phyloP scores from a whole-genome alignment of 2,113 vertebrate species.

The Uria lomvia region DNA sequence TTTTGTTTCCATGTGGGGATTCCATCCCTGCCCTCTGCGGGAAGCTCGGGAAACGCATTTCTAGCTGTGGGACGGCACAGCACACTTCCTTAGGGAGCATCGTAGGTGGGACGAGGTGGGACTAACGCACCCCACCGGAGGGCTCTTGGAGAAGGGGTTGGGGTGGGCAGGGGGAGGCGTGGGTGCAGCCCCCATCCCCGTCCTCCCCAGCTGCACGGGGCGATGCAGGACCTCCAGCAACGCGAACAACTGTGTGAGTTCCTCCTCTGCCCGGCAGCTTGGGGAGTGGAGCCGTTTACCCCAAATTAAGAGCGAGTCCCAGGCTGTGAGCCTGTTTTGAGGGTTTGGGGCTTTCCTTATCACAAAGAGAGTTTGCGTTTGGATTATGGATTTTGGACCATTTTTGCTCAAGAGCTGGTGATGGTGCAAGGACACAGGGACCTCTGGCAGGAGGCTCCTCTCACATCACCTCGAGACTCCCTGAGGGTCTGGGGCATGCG shows the following conservation, averaged over 20 bases:
- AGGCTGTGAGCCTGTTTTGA: neutral
- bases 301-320: neutral
- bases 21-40: neutral
- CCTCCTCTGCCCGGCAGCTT: neutral
- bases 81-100: neutral
- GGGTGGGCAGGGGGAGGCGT: neutral
- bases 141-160: neutral
- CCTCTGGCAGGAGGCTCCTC: neutral
- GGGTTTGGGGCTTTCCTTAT: neutral
- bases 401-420: neutral
- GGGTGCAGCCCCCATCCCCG: neutral
- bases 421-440: neutral
- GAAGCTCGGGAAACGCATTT: accelerated
- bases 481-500: accelerated
- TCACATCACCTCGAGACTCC: accelerated
- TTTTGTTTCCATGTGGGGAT: neutral
- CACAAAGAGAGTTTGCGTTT: neutral
- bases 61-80: neutral
- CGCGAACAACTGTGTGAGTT: neutral
- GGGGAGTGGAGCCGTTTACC: neutral
- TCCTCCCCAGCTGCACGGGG: neutral
- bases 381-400: neutral
- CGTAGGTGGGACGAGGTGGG: accelerated
- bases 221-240: neutral
- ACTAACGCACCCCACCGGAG: neutral